phyloP scores from a whole-genome alignment of 1,140 invertebrate genomes.

The Pachypsylla venusta region DNA sequence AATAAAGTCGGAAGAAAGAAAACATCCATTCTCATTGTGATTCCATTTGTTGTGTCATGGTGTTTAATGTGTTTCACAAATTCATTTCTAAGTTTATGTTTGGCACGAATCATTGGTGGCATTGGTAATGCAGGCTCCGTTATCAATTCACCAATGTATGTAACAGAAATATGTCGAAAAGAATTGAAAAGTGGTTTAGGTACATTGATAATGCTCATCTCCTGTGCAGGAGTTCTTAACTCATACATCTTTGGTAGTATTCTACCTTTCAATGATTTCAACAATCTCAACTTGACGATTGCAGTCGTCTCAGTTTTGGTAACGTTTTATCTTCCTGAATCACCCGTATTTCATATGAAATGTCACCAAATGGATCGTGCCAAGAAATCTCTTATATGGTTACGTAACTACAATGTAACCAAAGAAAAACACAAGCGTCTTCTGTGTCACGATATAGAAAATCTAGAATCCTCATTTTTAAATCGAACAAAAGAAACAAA shows the following conservation, averaged over 20 bases:
- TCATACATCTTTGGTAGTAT: slow-evolving; percentile 53
- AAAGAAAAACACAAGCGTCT: background rate
- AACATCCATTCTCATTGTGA: slow-evolving; percentile 46
- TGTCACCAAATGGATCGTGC: slow-evolving; percentile 35
- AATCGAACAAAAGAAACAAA: background rate
- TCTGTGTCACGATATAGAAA: background rate
- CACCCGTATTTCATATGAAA: slow-evolving; percentile 53
- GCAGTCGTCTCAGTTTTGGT: slow-evolving; percentile 45
- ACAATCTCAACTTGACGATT: slow-evolving; percentile 45
- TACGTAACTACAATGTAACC: slow-evolving; percentile 32
- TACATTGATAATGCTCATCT: slow-evolving; percentile 63
- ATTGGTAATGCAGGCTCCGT: slow-evolving; percentile 57
- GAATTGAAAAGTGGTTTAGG: slow-evolving; percentile 62
- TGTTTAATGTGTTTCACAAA: slow-evolving; percentile 46
- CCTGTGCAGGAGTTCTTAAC: slow-evolving; percentile 61
- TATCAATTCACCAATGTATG: slow-evolving; percentile 68
- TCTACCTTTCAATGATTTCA: slow-evolving; percentile 45
- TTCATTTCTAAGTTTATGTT: slow-evolving; percentile 42
- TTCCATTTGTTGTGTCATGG: slow-evolving; percentile 65
- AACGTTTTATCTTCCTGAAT: slow-evolving; percentile 65
- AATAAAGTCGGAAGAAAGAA: slow-evolving; percentile 59
- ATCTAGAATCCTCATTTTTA: background rate
- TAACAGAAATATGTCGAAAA: slow-evolving; percentile 70
- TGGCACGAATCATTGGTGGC: slow-evolving; percentile 59
- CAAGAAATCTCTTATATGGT: slow-evolving; percentile 36